phyloP scores from a whole-genome alignment of 2,797 vertebrate species.

The Cirrhinus molitorella region DNA sequence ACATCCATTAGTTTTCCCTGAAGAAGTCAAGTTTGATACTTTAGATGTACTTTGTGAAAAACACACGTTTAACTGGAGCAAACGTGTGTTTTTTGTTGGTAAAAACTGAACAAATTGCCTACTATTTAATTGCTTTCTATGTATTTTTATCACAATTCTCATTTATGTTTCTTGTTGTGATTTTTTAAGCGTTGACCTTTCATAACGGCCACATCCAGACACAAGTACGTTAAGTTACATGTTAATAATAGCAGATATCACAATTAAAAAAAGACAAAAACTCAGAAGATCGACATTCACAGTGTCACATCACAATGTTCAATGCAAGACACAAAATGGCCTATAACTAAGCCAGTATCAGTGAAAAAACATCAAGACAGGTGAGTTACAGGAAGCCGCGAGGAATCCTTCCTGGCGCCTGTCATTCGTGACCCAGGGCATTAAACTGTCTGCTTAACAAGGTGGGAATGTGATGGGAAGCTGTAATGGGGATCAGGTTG shows the following conservation, averaged over 20 bases:
- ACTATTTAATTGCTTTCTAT: neutral
- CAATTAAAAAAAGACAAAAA: neutral
- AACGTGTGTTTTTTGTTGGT: neutral
- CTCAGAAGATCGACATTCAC: neutral
- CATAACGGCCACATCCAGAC: neutral
- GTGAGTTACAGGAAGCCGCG: slow-evolving; percentile 10
- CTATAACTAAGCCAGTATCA: slow-evolving; percentile 33
- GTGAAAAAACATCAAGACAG: slow-evolving; percentile 17
- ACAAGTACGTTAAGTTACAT: neutral
- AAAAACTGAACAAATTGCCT: neutral
- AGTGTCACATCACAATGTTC: neutral
- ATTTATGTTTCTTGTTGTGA: neutral
- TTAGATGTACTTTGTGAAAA: neutral
- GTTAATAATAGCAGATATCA: neutral
- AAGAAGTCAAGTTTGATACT: slow-evolving; percentile 23
- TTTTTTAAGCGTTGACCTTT: neutral
- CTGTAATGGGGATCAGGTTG: slow-evolving; percentile 54
- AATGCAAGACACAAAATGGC: neutral
- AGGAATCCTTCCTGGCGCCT: slow-evolving; percentile 36
- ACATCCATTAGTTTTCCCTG: neutral
- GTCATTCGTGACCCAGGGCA: slow-evolving; percentile 12
- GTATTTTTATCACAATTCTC: neutral
- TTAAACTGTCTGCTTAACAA: slow-evolving; percentile 47
- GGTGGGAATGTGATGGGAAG: slow-evolving; percentile 14
- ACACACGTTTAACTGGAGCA: too few species aligned